phyloP scores from a whole-genome alignment of 2,113 vertebrate species.

The Tachycineta bicolor region DNA sequence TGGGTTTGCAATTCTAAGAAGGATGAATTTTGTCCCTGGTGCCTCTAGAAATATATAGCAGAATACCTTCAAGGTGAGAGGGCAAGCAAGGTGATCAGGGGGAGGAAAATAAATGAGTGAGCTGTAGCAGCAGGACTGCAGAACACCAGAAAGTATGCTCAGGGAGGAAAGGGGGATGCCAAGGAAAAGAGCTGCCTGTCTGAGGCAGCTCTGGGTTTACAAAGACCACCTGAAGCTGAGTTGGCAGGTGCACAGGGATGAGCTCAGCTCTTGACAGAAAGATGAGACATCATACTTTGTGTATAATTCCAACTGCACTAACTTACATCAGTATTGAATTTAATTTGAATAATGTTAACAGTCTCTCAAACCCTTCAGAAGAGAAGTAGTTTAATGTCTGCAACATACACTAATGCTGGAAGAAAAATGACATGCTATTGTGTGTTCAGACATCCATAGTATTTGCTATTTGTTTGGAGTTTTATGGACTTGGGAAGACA shows the following conservation, averaged over 20 bases:
- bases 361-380: slow-evolving; percentile 40
- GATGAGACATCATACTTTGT: background rate
- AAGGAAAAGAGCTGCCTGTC: background rate
- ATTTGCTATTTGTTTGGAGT: slow-evolving; percentile 55
- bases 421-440: slow-evolving; percentile 45
- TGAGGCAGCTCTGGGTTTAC: background rate
- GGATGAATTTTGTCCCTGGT: background rate
- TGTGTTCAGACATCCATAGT: slow-evolving; percentile 50
- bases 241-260: background rate
- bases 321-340: slow-evolving; percentile 26
- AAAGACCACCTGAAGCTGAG: slow-evolving; percentile 12
- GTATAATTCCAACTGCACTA: background rate
- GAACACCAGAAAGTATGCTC: background rate
- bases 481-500: slow-evolving; percentile 49
- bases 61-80: background rate
- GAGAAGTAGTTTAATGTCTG: slow-evolving; percentile 32
- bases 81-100: background rate
- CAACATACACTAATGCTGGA: slow-evolving; percentile 42
- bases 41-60: background rate
- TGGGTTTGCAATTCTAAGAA: background rate
- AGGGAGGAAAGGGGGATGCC: background rate
- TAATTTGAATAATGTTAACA: slow-evolving; percentile 49
- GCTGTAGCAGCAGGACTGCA: background rate
- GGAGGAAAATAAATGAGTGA: background rate
- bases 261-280: slow-evolving; percentile 12